Evolutionary conservation across 2,797 vertebrate species (phyloP), one percentile per base, ranked within the genome.

Genomic region (Typhlichthys subterraneus): DNA sequence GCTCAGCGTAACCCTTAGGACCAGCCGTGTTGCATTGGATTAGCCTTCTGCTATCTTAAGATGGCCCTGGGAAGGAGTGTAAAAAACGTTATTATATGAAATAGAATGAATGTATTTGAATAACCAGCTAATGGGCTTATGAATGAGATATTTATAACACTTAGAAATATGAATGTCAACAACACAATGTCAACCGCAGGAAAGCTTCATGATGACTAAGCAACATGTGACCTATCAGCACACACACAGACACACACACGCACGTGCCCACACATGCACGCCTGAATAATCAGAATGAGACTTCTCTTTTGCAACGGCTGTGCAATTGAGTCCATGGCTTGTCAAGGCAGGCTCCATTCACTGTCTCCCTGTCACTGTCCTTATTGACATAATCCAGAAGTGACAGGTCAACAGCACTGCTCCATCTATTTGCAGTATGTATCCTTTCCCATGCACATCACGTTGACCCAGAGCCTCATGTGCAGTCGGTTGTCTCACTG

Each of bases 341-440:
- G 72, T 87, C 80, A 83, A 69, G 55, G 76, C 68, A 75, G 72
- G 76, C 56, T 14, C 5, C 69, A 69, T 77, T 63, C 73, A 69
- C 51, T 9, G 70, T 79, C 60, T 75, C 59, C 68, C 72, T 69
- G 77, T 80, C 75, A 73, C 53, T 13, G 60, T 52, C 15, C 52
- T 75, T 80, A 87, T 63, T 75, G 86, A 79, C 85, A 84, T 77
- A 69, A 82, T 86, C 85, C 59, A 78, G 67, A 86, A 86, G 84
- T 83, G 80, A 78, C 58, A 72, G 62, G n/a, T 53, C 23, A 80
- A 46, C 59, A 53, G 69, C 68, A 63, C 71, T 66, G 56, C 64
- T 56, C 23, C 50, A 69, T 79, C 59, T 61, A 72, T 85, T 79
- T 81, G 23, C 23, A 29, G 23, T 29, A 60, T 84, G 86, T 80